Percentiles rank a stretch among this genome's conserved stretches.
phyloP scores from a whole-genome alignment of 2,797 vertebrate genomes.

The Octomys mimax region DNA sequence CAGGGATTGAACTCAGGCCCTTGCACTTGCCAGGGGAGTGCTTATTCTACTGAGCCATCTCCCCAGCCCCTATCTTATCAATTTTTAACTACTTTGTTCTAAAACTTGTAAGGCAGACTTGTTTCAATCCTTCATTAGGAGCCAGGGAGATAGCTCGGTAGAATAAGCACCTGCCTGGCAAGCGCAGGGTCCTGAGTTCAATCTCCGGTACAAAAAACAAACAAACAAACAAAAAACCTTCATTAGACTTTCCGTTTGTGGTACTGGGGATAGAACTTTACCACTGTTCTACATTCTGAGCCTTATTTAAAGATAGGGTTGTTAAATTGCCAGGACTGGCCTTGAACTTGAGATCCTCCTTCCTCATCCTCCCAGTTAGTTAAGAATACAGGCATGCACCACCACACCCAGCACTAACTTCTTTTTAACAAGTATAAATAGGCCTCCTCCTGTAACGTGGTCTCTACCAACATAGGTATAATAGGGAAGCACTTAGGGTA shows the following conservation, averaged over 20 bases:
- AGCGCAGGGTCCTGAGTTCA: too few relatives aligned
- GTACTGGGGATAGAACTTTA: too few relatives aligned
- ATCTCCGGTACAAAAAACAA: too few relatives aligned
- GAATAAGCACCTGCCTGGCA: too few relatives aligned
- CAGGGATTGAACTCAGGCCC: too few relatives aligned
- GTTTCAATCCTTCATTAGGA: slow-evolving; percentile 15
- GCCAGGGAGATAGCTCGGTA: too few relatives aligned
- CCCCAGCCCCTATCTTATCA: not conserved
- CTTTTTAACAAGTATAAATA: slow-evolving; percentile 58
- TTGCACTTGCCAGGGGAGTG: too few relatives aligned
- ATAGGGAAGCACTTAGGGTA: not conserved
- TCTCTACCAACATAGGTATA: not conserved
- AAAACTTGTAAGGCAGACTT: slow-evolving; percentile 13
- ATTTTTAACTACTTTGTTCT: slow-evolving; percentile 7
- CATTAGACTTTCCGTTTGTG: not conserved
- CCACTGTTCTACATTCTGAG: too few relatives aligned
- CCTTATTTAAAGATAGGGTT: not conserved
- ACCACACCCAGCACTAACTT: not conserved
- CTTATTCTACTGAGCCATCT: too few relatives aligned
- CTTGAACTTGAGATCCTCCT: not conserved
- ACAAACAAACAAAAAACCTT: not conserved
- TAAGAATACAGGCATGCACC: not conserved
- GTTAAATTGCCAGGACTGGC: not conserved
- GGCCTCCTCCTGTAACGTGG: not conserved
- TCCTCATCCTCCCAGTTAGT: not conserved